phyloP scores from a whole-genome alignment of 2,888 invertebrate genomes.

The Hoplodrina ambigua region DNA sequence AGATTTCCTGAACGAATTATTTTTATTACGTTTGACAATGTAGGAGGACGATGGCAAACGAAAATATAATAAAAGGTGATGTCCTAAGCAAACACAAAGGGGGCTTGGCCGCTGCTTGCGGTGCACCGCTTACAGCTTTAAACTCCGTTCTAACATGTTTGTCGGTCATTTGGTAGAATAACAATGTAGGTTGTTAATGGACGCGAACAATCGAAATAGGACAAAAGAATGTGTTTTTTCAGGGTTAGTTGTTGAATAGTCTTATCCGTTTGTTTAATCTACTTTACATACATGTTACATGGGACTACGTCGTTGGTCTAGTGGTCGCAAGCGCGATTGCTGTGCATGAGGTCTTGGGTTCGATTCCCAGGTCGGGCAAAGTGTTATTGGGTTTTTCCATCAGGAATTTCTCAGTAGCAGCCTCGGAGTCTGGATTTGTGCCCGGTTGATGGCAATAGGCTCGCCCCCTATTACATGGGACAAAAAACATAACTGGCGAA shows the following conservation, averaged over 20 bases:
- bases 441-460: too few species aligned
- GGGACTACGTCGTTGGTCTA: too few species aligned
- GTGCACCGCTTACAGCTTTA: slow-evolving; percentile 50
- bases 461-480: too few species aligned
- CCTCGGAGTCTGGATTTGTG: too few species aligned
- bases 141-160: slow-evolving; percentile 43
- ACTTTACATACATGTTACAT: not conserved
- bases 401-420: too few species aligned
- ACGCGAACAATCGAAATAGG: slow-evolving; percentile 15
- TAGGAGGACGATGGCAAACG: slow-evolving; percentile 35
- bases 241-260: not conserved
- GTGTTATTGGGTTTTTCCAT: too few species aligned
- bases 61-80: slow-evolving; percentile 56
- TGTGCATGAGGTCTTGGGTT: too few species aligned
- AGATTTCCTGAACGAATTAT: slow-evolving; percentile 34
- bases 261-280: not conserved
- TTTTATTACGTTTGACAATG: slow-evolving; percentile 35
- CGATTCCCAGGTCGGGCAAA: too few species aligned
- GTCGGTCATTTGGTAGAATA: slow-evolving; percentile 41
- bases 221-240: not conserved
- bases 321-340: too few species aligned
- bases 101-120: slow-evolving; percentile 43
- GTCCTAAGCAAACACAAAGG: slow-evolving; percentile 55
- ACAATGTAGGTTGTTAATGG: slow-evolving; percentile 27
- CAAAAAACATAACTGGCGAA: too few species aligned